phyloP scores from a whole-genome alignment of 2,797 vertebrate species.

The Fringilla coelebs region DNA sequence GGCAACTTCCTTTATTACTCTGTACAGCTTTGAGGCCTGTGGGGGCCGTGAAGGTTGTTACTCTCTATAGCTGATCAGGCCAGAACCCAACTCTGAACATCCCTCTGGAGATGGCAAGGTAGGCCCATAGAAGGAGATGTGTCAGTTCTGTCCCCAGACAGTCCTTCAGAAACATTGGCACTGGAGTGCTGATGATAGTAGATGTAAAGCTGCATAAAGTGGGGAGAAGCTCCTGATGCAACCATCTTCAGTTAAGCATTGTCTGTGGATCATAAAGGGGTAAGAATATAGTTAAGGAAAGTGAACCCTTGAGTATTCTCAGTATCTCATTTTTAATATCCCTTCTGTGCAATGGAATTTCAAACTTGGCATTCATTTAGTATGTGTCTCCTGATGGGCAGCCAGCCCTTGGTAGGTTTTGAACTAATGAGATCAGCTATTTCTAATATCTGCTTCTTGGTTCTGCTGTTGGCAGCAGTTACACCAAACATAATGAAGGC shows the following conservation, averaged over 20 bases:
- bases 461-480: conserved; percentile 27
- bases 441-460: conserved; percentile 32
- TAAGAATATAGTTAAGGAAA: not conserved
- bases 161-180: not conserved
- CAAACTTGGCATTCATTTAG: conserved; percentile 15
- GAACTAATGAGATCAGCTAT: conserved; percentile 26
- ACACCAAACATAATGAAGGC: not conserved
- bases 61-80: not conserved
- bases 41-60: not conserved
- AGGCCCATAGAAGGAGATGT: not conserved
- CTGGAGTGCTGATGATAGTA: not conserved
- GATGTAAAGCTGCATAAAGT: not conserved
- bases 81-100: not conserved
- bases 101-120: not conserved
- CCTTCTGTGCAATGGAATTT: conserved; percentile 2
- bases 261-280: not conserved
- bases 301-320: not conserved
- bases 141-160: not conserved
- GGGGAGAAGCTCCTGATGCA: not conserved
- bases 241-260: not conserved
- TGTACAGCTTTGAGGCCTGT: not conserved
- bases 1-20: not conserved
- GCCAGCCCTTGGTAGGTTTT: conserved; percentile 26
- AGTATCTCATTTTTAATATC: not conserved
- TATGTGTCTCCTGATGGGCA: not conserved